These are phyloP conservation scores for Atta cephalotes DNA, from an alignment of 1,140 invertebrate genomes.

Conservation along the genomic window DNA sequence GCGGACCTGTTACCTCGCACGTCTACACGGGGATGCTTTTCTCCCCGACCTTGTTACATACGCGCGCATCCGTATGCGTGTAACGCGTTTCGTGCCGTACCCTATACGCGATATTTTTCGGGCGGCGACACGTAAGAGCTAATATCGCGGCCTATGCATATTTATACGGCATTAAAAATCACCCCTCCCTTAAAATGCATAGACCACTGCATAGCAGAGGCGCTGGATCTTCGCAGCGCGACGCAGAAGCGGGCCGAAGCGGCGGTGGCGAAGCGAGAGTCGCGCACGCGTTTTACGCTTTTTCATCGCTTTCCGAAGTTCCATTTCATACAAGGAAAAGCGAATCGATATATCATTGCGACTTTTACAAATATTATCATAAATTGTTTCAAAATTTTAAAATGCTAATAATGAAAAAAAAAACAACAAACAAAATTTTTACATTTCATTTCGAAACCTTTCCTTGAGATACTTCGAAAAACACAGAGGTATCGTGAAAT, in stretches of 20 bases:
- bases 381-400: slow-evolving; percentile 4
- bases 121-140: slow-evolving; percentile 83
- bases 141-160: slow-evolving; percentile 86
- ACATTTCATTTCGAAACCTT: background rate
- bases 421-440: background rate
- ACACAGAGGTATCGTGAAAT: background rate
- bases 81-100: slow-evolving; percentile 51
- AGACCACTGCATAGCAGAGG: slow-evolving; percentile 80
- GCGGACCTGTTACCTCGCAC: slow-evolving; percentile 40
- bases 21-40: slow-evolving; percentile 73
- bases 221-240: slow-evolving; percentile 71
- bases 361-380: slow-evolving; percentile 28
- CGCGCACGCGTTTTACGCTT: slow-evolving; percentile 55
- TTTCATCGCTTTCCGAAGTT: slow-evolving; percentile 12
- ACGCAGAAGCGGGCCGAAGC: slow-evolving; percentile 55
- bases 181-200: slow-evolving; percentile 85
- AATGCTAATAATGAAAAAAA: background rate
- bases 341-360: slow-evolving; percentile 20
- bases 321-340: slow-evolving; percentile 37
- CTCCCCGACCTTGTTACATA: slow-evolving; percentile 50
- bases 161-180: slow-evolving; percentile 86
- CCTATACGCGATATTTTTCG: slow-evolving; percentile 81
- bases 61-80: slow-evolving; percentile 2
- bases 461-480: background rate
- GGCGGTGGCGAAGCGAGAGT: slow-evolving; percentile 34